phyloP scores from a whole-genome alignment of 2,113 vertebrate species.

The Brachyistius frenatus region DNA sequence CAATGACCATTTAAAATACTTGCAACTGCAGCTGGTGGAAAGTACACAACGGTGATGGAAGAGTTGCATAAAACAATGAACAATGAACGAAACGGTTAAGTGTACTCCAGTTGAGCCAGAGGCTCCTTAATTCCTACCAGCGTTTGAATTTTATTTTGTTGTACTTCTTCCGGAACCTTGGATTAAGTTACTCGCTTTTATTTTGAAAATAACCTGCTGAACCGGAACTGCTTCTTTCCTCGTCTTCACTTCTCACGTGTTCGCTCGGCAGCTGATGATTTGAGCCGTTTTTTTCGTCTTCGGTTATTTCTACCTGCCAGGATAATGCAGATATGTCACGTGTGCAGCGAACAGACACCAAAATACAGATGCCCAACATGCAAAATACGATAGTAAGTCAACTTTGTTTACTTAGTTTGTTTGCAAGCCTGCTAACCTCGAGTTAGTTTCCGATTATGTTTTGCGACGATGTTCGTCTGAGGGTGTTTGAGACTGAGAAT shows the following conservation, averaged over 20 bases:
- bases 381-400: constrained; percentile 85
- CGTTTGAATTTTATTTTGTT: neutral
- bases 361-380: constrained; percentile 86
- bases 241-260: neutral
- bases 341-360: constrained; percentile 77
- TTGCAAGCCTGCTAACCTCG: neutral
- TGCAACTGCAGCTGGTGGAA: too few relatives aligned
- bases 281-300: fast-evolving
- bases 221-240: neutral
- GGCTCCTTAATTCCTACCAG: too few relatives aligned
- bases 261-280: fast-evolving
- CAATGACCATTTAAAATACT: too few relatives aligned
- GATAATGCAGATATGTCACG: constrained; percentile 81
- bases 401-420: neutral
- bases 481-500: too few relatives aligned
- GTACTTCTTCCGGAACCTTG: neutral
- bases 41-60: too few relatives aligned
- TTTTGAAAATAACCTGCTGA: neutral
- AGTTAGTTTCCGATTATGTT: constrained; percentile 5
- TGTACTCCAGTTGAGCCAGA: too few relatives aligned
- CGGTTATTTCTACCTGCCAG: neutral
- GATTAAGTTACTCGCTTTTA: neutral
- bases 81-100: too few relatives aligned
- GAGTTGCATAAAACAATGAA: too few relatives aligned
- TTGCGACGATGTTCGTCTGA: neutral